phyloP scores from a whole-genome alignment of 2,888 invertebrate genomes.

The Boloria euphrosyne region DNA sequence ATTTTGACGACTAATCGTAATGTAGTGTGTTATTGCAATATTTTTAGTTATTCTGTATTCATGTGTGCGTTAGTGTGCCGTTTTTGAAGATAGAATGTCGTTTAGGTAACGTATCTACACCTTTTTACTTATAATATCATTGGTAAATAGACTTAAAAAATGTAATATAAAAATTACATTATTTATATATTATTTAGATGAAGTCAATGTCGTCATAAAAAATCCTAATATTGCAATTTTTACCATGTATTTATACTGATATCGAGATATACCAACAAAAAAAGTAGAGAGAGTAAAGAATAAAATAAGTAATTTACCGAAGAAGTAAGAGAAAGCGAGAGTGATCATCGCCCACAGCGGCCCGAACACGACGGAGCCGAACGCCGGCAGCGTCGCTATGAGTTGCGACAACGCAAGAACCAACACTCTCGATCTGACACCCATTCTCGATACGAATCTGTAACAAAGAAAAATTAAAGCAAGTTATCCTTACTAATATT shows the following conservation, averaged over 20 bases:
- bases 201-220: background rate
- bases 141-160: too few relatives aligned
- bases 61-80: too few relatives aligned
- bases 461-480: conserved; percentile 7
- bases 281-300: too few relatives aligned
- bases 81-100: too few relatives aligned
- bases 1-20: too few relatives aligned
- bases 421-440: conserved; percentile 89
- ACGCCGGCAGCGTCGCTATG: conserved; percentile 91
- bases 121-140: too few relatives aligned
- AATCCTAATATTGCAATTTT: background rate
- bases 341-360: conserved; percentile 94
- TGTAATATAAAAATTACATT: too few relatives aligned
- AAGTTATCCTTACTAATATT: too few relatives aligned
- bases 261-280: background rate
- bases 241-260: background rate
- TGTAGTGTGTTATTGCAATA: too few relatives aligned
- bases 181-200: too few relatives aligned
- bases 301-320: conserved; percentile 81
- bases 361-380: conserved; percentile 91
- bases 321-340: conserved; percentile 93
- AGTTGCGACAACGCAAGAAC: conserved; percentile 92
- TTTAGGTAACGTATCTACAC: too few relatives aligned
- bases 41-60: too few relatives aligned
- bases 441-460: conserved; percentile 92